A percentile compares a stretch with the other conserved stretches of the same genome.
These are phyloP conservation scores for Eristalinus sepulchralis DNA, from an alignment of 2,888 invertebrate species.

Conservation along the genomic window DNA sequence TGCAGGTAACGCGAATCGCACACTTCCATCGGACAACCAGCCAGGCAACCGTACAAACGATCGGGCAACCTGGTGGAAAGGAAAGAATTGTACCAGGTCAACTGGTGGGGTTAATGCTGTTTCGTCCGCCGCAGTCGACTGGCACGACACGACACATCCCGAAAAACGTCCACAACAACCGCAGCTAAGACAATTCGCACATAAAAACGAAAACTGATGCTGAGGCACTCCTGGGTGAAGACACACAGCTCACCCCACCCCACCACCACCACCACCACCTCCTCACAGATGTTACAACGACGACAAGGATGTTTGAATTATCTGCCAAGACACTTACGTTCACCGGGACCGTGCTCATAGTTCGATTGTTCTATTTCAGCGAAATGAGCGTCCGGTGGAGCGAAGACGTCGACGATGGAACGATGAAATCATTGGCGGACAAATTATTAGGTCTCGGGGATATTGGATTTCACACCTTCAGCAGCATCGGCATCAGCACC, in stretches of 20 bases:
- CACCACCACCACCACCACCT: constrained; percentile 11
- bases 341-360: constrained; percentile 39
- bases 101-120: constrained; percentile 66
- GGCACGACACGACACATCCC: constrained; percentile 61
- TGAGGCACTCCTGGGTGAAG: background rate
- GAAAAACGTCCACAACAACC: constrained; percentile 13
- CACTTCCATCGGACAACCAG: constrained; percentile 49
- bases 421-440: constrained; percentile 70
- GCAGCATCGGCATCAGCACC: constrained; percentile 59
- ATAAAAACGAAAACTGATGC: constrained; percentile 63
- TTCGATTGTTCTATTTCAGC: constrained; percentile 65
- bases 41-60: background rate
- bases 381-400: constrained; percentile 17
- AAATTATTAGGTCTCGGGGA: constrained; percentile 71
- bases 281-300: constrained; percentile 13
- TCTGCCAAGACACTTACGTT: constrained; percentile 50
- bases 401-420: constrained; percentile 38
- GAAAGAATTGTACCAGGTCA: constrained; percentile 68
- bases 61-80: constrained; percentile 32
- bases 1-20: constrained; percentile 23
- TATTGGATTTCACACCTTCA: constrained; percentile 72
- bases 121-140: constrained; percentile 61
- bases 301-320: constrained; percentile 70
- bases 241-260: background rate
- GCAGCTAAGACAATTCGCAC: constrained; percentile 64